phyloP scores from a whole-genome alignment of 1,140 invertebrate species.

The Tribolium madens region DNA sequence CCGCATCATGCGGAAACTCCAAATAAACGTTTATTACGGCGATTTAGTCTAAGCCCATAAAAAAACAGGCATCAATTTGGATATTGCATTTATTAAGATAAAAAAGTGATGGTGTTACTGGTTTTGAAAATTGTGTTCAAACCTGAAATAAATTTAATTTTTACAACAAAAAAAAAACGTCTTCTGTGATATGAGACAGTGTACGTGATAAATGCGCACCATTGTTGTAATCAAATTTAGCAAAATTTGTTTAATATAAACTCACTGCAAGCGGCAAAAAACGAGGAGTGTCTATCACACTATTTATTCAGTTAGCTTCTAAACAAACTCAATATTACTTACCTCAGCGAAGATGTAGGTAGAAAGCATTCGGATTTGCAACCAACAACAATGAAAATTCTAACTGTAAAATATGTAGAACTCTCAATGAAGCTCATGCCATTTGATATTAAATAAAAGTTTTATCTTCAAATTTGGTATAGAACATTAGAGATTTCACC shows the following conservation, averaged over 20 bases:
- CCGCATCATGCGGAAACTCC: too few species aligned
- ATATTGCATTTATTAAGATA: too few species aligned
- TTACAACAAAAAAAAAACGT: too few species aligned
- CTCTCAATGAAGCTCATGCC: background rate
- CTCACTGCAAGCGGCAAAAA: background rate
- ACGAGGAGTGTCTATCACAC: background rate
- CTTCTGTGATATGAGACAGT: background rate
- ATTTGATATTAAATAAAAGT: too few species aligned
- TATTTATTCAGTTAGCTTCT: background rate
- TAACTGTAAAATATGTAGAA: background rate
- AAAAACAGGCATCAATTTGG: too few species aligned
- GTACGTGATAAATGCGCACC: background rate
- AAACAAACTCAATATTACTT: conserved; percentile 18
- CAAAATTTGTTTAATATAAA: background rate
- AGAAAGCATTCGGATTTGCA: background rate
- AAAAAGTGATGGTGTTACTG: too few species aligned
- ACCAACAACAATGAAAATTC: background rate
- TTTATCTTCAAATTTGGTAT: background rate
- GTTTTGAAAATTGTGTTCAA: too few species aligned
- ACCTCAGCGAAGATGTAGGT: background rate
- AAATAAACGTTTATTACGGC: too few species aligned
- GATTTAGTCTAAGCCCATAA: too few species aligned
- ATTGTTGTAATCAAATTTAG: too few species aligned
- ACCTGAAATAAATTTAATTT: too few species aligned
- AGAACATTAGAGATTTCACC: conserved; percentile 6